Percentiles rank a stretch among this genome's conserved stretches.
These are phyloP conservation scores for Botrylloides violaceus DNA, from an alignment of 23 tunicate species.

Conservation along the genomic window DNA sequence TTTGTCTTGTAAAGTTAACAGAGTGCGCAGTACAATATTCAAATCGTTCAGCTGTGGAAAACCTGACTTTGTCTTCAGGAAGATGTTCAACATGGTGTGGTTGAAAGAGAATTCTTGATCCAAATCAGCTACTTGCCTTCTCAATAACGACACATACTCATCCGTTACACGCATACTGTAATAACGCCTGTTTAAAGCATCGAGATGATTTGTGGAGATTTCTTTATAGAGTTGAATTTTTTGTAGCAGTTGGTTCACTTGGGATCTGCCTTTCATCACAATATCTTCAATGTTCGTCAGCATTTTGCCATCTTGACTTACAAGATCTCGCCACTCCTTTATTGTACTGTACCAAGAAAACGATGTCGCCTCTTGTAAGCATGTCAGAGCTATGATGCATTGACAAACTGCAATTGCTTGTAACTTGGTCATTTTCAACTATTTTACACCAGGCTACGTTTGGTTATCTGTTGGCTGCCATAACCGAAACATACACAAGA, in stretches of 20 bases:
- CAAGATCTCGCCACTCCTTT: neutral
- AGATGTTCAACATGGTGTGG: neutral
- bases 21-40: neutral
- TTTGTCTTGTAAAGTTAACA: neutral
- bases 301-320: neutral
- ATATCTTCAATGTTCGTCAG: neutral
- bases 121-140: no score
- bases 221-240: neutral
- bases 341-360: conserved; percentile 10
- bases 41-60: neutral
- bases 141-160: neutral
- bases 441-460: no score
- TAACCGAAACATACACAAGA: no score
- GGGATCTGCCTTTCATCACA: neutral
- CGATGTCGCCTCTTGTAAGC: no score
- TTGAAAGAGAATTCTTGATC: neutral
- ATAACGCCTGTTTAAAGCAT: neutral
- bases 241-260: neutral
- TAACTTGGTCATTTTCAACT: no score
- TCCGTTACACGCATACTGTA: neutral
- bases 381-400: no score
- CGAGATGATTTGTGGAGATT: neutral
- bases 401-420: no score
- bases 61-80: neutral
- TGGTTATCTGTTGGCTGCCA: no score